These are phyloP conservation scores for Bergia puertoricense DNA, from an alignment of 92 coral and sea anemone species.

Conservation along the genomic window DNA sequence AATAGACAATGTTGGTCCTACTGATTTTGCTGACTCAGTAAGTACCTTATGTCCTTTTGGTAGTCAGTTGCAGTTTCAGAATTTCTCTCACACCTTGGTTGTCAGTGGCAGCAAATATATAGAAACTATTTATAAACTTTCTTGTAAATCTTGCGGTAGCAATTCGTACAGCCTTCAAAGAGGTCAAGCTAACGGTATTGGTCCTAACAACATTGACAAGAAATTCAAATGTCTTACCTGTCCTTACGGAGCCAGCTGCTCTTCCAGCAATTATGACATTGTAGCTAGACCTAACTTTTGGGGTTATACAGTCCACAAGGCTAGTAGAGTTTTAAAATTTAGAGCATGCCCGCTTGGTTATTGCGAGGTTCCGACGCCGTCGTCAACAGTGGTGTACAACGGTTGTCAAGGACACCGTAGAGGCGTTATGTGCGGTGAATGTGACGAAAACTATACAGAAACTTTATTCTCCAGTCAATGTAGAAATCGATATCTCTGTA, in stretches of 20 bases:
- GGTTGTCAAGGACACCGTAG: conserved; percentile 54
- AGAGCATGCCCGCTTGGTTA: conserved; percentile 61
- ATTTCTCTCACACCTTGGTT: conserved; percentile 13
- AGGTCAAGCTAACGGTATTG: background rate
- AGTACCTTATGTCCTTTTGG: conserved; percentile 4
- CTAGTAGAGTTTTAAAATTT: conserved; percentile 43
- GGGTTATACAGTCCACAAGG: conserved; percentile 44
- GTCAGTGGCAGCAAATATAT: background rate
- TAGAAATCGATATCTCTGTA: conserved; percentile 8
- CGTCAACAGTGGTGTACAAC: conserved; percentile 46
- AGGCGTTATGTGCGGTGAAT: conserved; percentile 60
- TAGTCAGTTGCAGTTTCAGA: conserved; percentile 12
- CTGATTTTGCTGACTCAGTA: background rate
- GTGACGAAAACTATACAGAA: conserved; percentile 57
- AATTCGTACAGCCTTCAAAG: conserved; percentile 17
- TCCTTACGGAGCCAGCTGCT: conserved; percentile 67
- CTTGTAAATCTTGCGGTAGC: conserved; percentile 1
- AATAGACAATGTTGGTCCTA: background rate
- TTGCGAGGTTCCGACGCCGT: background rate
- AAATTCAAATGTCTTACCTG: conserved; percentile 50
- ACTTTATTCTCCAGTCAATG: conserved; percentile 59
- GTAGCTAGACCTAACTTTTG: conserved; percentile 70
- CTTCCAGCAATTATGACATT: conserved; percentile 38
- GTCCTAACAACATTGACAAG: background rate
- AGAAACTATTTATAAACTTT: background rate